phyloP scores from a whole-genome alignment of 2,797 vertebrate species.

The Coendou prehensilis region DNA sequence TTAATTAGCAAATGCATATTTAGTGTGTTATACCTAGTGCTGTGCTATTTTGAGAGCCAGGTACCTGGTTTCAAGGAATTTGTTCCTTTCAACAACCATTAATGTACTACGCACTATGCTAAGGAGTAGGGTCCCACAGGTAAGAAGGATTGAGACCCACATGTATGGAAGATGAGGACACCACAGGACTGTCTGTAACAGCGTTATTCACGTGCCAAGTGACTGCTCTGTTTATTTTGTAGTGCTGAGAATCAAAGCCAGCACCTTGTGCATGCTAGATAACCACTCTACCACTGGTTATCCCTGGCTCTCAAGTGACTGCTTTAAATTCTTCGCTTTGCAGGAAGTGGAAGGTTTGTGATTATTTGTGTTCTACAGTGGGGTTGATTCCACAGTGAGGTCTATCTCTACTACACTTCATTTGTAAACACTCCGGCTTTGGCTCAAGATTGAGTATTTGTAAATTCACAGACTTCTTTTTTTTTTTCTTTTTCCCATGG shows the following conservation, averaged over 20 bases:
- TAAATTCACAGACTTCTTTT: background rate
- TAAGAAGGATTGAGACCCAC: background rate
- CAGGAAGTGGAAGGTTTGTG: background rate
- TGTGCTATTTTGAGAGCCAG: background rate
- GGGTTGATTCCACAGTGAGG: background rate
- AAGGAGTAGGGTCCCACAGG: background rate
- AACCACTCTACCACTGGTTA: background rate
- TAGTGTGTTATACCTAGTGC: constrained; percentile 7
- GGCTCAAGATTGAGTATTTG: constrained; percentile 33
- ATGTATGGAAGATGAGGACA: background rate
- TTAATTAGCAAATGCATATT: constrained; percentile 32
- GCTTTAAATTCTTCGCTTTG: background rate
- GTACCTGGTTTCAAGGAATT: constrained; percentile 19
- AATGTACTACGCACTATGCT: background rate
- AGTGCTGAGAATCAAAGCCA: background rate
- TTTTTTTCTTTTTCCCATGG: too few species aligned
- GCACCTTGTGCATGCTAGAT: background rate
- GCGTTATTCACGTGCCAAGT: background rate
- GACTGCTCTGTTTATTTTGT: background rate
- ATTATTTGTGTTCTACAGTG: background rate
- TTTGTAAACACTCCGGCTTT: constrained; percentile 29
- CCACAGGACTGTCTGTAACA: background rate
- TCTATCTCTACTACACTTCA: background rate
- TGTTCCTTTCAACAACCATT: background rate
- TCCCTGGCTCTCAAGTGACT: background rate